Conservation (phyloP, 2,113 vertebrate genomes). For the Baryphthengus martii region DNA sequence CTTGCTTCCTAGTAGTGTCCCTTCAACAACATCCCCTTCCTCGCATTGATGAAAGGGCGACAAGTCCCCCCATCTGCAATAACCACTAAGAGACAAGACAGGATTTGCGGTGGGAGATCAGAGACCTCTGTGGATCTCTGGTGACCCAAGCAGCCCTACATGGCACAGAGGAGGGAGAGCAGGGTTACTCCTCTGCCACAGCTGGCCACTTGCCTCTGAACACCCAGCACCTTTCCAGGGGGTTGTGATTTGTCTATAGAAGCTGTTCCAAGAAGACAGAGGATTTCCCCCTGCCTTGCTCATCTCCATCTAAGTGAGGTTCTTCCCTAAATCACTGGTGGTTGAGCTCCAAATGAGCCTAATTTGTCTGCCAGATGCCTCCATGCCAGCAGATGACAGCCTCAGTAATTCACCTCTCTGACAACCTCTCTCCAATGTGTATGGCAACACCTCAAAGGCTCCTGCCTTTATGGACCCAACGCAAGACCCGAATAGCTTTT, state of each 20-base stretch:
- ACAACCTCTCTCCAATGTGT: background rate
- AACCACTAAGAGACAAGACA: background rate
- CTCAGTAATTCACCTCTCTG: background rate
- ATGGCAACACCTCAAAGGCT: background rate
- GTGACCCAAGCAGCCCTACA: background rate
- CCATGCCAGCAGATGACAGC: background rate
- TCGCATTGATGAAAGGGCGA: background rate
- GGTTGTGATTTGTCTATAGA: conserved; percentile 24
- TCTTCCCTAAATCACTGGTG: conserved; percentile 8
- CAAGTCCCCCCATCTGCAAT: fast-evolving
- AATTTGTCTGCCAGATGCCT: conserved; percentile 31
- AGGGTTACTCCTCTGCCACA: background rate
- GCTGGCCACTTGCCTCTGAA: background rate
- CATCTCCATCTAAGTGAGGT: conserved; percentile 58
- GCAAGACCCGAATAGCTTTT: background rate
- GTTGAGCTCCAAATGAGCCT: conserved; percentile 22
- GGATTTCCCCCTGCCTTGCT: conserved; percentile 25
- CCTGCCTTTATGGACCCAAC: background rate
- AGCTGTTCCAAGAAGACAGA: background rate
- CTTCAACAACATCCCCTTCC: background rate
- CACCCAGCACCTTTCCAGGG: background rate
- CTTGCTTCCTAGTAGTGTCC: background rate
- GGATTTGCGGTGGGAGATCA: background rate
- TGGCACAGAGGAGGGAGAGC: background rate
- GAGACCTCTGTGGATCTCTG: background rate